These are phyloP conservation scores for Heliconius ethilla DNA, from an alignment of 2,888 invertebrate genomes.

Conservation along the genomic window DNA sequence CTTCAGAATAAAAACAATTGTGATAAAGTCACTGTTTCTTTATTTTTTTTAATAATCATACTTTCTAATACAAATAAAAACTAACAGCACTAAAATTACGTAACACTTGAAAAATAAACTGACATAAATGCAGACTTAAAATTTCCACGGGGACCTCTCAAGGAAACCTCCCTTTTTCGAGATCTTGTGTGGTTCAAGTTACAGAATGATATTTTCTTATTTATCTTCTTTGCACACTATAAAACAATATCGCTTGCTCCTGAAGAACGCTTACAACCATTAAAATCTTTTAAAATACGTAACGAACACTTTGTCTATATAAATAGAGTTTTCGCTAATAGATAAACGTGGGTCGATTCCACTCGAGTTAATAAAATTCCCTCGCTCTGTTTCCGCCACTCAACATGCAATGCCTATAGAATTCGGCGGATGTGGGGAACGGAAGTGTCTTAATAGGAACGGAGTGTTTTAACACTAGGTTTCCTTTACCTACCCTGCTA, in stretches of 20 bases:
- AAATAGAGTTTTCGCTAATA: too few relatives aligned
- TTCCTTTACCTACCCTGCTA: too few relatives aligned
- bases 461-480: too few relatives aligned
- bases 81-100: constrained; percentile 59
- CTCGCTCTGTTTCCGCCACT: too few relatives aligned
- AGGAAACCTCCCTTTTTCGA: constrained; percentile 67
- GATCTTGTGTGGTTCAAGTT: constrained; percentile 48
- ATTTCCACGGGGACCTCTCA: constrained; percentile 67
- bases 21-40: not conserved
- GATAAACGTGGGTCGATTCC: too few relatives aligned
- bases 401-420: too few relatives aligned
- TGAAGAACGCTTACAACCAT: too few relatives aligned
- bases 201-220: constrained; percentile 24
- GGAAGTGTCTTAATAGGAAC: too few relatives aligned
- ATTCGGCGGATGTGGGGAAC: too few relatives aligned
- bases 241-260: not conserved
- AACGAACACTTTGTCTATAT: too few relatives aligned
- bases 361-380: too few relatives aligned
- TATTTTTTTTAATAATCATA: constrained; percentile 26
- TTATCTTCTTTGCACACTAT: not conserved
- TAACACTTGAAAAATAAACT: constrained; percentile 73
- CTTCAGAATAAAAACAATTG: not conserved
- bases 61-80: constrained; percentile 47
- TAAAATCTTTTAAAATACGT: too few relatives aligned
- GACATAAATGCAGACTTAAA: constrained; percentile 72